Evolutionary conservation across 2,113 vertebrate genomes (phyloP), one percentile per base, ranked within the genome.

Genomic region (Dissostichus mawsoni): DNA sequence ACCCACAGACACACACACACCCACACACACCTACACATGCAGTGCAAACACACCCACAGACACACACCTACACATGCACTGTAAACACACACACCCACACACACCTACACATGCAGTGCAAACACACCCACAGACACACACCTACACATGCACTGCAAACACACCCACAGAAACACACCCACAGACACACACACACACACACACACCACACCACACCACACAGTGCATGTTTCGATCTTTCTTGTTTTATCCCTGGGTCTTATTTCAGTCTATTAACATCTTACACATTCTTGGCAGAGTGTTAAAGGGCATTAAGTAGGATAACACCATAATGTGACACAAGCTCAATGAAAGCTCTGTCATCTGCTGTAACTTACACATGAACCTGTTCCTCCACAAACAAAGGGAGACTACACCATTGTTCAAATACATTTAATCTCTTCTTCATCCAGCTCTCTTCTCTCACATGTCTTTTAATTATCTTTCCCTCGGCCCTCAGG

Each of bases 361-460:
- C 63, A 13, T 80, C 80, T 14, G 48, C 59, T 77, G 64, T 45
- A 53, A 68, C 80, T 52, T 41, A 68, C 74, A 59, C 29, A 70
- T 74, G 69, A 90, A 89, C 87, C 82, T 74, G 90, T 85, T 89
- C 72, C 44, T 51, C 74, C 44, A 56, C 84, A 74, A 85, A 84
- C 59, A 80, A 29, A 29, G 45, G 16, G 57, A 71, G 67, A 69
- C 79, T 4, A 56, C 4, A 29, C 25, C 25, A 68, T 84, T 87
- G 82, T 90, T 80, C 45, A 20, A 51, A n/a, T 2, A n/a, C 69
- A 69, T 69, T 57, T 75, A 74, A 76, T 63, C 71, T 78, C 76
- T 53, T 76, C 66, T 67, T 67, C n/a, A 47, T 80, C 33, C 51
- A n/a, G n/a, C 44, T 61, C 10, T 51, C 29, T 36, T 87, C 11